phyloP scores from a whole-genome alignment of 2,888 invertebrate species.

The Cephus runcator region DNA sequence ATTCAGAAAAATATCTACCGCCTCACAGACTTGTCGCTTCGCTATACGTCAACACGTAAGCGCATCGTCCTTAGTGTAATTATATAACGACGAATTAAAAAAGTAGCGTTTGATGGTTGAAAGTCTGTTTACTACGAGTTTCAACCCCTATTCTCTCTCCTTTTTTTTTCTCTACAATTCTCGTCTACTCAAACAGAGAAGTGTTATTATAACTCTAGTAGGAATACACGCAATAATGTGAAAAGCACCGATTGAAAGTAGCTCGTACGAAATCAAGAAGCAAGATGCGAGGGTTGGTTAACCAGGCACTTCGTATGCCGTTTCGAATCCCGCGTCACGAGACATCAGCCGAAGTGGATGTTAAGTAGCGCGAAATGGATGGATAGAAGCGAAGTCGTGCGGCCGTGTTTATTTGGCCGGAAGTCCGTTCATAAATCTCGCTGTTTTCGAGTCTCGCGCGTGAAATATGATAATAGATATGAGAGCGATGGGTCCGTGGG shows the following conservation, averaged over 20 bases:
- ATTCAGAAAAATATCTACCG: not conserved
- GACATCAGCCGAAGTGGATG: not conserved
- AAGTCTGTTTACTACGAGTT: not conserved
- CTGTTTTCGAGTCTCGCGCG: slow-evolving; percentile 55
- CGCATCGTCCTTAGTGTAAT: not conserved
- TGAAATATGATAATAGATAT: slow-evolving; percentile 60
- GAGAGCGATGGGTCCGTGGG: slow-evolving; percentile 44
- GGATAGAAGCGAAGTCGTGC: slow-evolving; percentile 2
- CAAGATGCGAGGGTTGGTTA: not conserved
- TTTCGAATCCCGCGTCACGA: not conserved
- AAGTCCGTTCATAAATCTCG: slow-evolving; percentile 60
- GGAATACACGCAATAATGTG: not conserved
- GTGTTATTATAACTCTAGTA: too few species aligned
- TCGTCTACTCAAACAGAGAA: not conserved
- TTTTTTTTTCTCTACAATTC: not conserved
- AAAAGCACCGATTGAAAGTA: not conserved
- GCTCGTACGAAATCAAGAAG: not conserved
- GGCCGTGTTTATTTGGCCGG: slow-evolving; percentile 56
- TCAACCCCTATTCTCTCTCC: not conserved
- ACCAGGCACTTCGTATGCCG: not conserved
- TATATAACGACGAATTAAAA: not conserved
- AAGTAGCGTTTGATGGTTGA: not conserved
- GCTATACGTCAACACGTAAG: not conserved
- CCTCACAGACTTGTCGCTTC: not conserved
- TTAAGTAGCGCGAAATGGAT: not conserved